phyloP scores from a whole-genome alignment of 1,140 invertebrate species.

The Luehdorfia chinensis region DNA sequence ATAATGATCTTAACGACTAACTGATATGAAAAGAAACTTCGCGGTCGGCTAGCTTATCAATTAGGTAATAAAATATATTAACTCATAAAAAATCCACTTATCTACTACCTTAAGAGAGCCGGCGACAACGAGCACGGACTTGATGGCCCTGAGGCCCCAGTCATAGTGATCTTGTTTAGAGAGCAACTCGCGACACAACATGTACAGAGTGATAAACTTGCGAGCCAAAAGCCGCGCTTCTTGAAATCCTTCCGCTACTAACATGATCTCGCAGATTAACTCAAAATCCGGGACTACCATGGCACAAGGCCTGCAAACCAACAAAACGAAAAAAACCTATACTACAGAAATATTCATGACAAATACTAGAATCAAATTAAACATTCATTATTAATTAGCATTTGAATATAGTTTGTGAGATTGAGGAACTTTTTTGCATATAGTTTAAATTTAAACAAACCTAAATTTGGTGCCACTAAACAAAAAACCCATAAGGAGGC shows the following conservation, averaged over 20 bases:
- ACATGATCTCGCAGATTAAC: slow-evolving; percentile 95
- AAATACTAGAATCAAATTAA: slow-evolving; percentile 4
- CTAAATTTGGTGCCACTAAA: too few species aligned
- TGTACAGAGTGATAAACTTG: slow-evolving; percentile 95
- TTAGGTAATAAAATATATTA: too few species aligned
- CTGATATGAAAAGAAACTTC: too few species aligned
- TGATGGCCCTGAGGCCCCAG: slow-evolving; percentile 95
- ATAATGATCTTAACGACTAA: too few species aligned
- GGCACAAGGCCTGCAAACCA: slow-evolving; percentile 86
- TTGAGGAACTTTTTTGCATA: too few species aligned
- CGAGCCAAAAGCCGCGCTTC: slow-evolving; percentile 91
- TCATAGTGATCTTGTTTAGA: slow-evolving; percentile 97
- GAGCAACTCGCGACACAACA: slow-evolving; percentile 90
- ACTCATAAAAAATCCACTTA: too few species aligned
- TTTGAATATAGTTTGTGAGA: too few species aligned
- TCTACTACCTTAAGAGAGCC: slow-evolving; percentile 89
- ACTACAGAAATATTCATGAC: neutral
- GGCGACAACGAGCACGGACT: slow-evolving; percentile 94
- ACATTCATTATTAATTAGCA: too few species aligned
- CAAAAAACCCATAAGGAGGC: too few species aligned
- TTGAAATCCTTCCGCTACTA: slow-evolving; percentile 94
- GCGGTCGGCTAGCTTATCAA: too few species aligned
- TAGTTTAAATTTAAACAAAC: too few species aligned
- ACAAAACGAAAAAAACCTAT: neutral
- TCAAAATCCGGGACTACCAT: slow-evolving; percentile 97